Conservation (phyloP, 2,113 vertebrate genomes). For the Grus americana region DNA sequence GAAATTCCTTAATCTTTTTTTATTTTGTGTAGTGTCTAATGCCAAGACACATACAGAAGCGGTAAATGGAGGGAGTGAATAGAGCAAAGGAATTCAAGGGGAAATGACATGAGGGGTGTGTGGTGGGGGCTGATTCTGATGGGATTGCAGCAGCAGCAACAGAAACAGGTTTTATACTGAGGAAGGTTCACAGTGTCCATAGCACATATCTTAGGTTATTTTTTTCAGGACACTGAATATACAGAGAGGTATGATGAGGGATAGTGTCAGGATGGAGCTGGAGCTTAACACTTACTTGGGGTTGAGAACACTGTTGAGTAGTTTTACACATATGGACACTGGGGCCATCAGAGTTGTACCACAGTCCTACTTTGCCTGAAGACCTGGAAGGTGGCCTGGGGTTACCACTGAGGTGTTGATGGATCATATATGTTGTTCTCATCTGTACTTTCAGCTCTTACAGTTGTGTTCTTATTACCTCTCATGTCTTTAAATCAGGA, state of each 20-base stretch:
- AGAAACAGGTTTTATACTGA: neutral
- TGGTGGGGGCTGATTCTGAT: neutral
- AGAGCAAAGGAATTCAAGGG: neutral
- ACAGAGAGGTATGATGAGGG: neutral
- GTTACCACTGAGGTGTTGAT: neutral
- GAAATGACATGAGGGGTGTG: fast-evolving
- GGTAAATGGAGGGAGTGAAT: neutral
- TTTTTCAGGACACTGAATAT: neutral
- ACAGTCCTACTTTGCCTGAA: neutral
- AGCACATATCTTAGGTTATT: neutral
- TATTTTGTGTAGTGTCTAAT: neutral
- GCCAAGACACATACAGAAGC: neutral
- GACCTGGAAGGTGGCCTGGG: neutral
- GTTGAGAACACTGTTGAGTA: neutral
- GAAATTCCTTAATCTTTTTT: neutral
- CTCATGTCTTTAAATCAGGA: neutral
- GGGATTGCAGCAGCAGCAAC: neutral
- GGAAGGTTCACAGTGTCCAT: neutral
- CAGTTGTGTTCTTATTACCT: neutral
- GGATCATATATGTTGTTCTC: fast-evolving
- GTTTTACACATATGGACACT: neutral
- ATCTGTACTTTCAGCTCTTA: neutral
- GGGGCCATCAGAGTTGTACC: neutral
- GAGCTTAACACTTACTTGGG: neutral
- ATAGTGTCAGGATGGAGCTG: neutral